Percentiles rank a stretch among this genome's conserved stretches.
Evolutionary conservation across 2,888 invertebrate genomes (phyloP).

Genomic region (Agriotes lineatus): DNA sequence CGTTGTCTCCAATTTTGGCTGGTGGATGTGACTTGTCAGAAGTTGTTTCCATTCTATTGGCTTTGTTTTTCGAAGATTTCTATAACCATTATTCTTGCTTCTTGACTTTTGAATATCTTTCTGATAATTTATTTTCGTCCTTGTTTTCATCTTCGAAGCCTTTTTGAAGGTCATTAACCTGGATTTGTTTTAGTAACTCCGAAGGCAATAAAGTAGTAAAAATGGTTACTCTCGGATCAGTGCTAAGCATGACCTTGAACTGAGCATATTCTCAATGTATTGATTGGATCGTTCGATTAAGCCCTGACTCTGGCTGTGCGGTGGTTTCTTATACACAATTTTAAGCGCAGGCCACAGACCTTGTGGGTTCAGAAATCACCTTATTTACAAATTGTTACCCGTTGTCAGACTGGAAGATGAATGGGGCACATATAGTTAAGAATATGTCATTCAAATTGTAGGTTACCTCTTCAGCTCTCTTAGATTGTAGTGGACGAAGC

Average conservation of each 20-base stretch:
- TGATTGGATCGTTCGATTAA: constrained; percentile 57
- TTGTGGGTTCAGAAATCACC: constrained; percentile 44
- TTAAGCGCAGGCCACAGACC: constrained; percentile 51
- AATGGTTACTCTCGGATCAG: not conserved
- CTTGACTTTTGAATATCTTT: not conserved
- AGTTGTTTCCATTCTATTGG: no score
- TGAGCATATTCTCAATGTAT: constrained; percentile 58
- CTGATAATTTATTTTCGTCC: not conserved
- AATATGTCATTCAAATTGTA: constrained; percentile 45
- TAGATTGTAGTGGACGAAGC: constrained; percentile 31
- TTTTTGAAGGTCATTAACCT: not conserved
- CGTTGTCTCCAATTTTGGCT: no score
- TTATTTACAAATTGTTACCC: constrained; percentile 47
- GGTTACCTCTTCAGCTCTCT: constrained; percentile 33
- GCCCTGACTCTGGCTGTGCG: constrained; percentile 55
- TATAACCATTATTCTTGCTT: not conserved
- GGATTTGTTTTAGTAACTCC: not conserved
- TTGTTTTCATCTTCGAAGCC: not conserved
- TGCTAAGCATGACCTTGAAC: not conserved
- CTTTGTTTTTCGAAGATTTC: not conserved
- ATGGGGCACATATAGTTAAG: constrained; percentile 43
- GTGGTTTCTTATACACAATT: constrained; percentile 48
- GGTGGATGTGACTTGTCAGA: no score
- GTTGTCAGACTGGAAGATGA: constrained; percentile 47
- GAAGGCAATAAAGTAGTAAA: not conserved